Evolutionary conservation across 2,113 vertebrate genomes (phyloP).

Genomic region (Dryoscopus gambensis): DNA sequence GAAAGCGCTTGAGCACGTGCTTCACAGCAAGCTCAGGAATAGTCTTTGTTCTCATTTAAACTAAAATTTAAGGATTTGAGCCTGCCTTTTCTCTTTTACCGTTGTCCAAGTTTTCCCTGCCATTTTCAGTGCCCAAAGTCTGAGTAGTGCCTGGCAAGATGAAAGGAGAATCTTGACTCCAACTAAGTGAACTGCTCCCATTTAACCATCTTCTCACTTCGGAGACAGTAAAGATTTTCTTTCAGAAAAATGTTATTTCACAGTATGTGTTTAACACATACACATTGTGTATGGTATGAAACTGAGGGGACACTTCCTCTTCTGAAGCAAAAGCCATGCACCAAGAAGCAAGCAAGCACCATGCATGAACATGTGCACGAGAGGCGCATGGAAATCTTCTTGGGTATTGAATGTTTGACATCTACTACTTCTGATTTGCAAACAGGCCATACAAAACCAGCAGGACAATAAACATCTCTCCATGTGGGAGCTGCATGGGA

Average conservation of each 20-base stretch:
- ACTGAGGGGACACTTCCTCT: background rate
- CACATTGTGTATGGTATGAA: background rate
- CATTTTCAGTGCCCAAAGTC: background rate
- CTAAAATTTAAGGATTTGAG: background rate
- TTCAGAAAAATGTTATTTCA: background rate
- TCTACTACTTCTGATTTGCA: background rate
- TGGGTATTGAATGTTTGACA: background rate
- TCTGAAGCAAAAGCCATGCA: background rate
- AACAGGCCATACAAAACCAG: background rate
- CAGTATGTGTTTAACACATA: background rate
- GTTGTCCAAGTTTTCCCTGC: background rate
- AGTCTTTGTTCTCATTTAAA: background rate
- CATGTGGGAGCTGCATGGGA: background rate
- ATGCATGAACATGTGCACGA: accelerated
- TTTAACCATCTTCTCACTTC: background rate
- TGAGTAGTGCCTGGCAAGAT: background rate
- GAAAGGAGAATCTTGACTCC: background rate
- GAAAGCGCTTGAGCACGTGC: background rate
- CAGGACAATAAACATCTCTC: background rate
- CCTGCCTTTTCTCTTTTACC: background rate
- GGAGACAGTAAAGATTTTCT: background rate
- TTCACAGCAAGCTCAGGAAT: background rate
- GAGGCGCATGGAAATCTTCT: background rate
- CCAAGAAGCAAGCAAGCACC: background rate
- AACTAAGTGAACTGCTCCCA: background rate